Conservation (phyloP, 2,113 vertebrate species). For the Aegithalos caudatus region DNA sequence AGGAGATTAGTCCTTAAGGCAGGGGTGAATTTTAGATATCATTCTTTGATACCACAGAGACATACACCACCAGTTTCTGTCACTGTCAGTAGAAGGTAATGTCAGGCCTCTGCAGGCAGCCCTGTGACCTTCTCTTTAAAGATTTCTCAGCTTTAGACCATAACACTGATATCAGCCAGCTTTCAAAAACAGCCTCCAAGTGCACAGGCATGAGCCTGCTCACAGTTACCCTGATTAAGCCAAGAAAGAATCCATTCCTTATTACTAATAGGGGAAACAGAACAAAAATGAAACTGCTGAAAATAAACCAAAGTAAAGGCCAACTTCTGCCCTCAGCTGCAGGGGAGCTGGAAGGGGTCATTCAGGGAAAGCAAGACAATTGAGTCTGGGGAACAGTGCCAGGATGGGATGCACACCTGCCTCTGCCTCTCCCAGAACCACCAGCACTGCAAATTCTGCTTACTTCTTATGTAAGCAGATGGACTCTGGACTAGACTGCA, state of each 20-base stretch:
- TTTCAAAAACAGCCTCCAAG: not conserved
- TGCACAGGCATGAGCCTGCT: not conserved
- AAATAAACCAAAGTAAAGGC: constrained; percentile 8
- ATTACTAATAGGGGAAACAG: not conserved
- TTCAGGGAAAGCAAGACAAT: not conserved
- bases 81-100: not conserved
- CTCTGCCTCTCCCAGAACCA: not conserved
- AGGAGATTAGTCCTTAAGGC: not conserved
- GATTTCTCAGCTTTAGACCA: not conserved
- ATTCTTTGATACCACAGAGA: not conserved
- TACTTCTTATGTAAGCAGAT: not conserved
- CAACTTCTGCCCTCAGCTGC: not conserved
- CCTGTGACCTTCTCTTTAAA: constrained; percentile 13
- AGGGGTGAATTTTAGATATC: not conserved
- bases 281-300: not conserved
- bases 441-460: not conserved
- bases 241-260: not conserved
- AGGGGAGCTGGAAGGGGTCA: not conserved
- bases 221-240: not conserved
- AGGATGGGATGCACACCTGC: not conserved
- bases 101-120: not conserved
- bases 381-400: not conserved
- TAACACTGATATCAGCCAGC: not conserved
- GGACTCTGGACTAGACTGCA: not conserved
- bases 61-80: not conserved